Percentiles rank a stretch among this genome's conserved stretches.
Conservation (phyloP, 2,797 vertebrate genomes). For the Silurus lanzhouensis region DNA sequence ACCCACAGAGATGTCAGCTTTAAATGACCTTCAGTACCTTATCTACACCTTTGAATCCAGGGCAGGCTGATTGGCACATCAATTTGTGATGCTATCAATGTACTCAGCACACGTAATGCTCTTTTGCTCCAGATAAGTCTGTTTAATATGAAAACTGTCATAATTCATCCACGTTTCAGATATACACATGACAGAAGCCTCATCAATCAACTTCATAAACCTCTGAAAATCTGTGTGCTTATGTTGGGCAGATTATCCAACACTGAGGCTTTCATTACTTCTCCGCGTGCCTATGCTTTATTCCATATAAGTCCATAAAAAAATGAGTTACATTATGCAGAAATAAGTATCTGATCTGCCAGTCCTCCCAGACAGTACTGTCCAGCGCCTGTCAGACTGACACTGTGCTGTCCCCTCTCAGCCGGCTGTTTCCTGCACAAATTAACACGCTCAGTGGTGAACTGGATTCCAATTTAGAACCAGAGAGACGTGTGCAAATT, state of each 20-base stretch:
- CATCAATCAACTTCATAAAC: slow-evolving; percentile 72
- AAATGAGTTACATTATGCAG: slow-evolving; percentile 21
- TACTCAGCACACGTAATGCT: slow-evolving; percentile 77
- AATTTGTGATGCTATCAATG: slow-evolving; percentile 82
- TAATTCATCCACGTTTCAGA: slow-evolving; percentile 74
- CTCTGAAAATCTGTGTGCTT: slow-evolving; percentile 68
- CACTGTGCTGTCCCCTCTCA: slow-evolving; percentile 82
- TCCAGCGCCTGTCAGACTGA: slow-evolving; percentile 82
- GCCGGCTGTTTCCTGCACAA: slow-evolving; percentile 91
- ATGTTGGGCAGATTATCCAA: slow-evolving; percentile 77
- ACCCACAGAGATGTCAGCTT: slow-evolving; percentile 68
- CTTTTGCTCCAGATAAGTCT: slow-evolving; percentile 78
- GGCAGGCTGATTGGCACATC: slow-evolving; percentile 79
- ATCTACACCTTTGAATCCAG: slow-evolving; percentile 77
- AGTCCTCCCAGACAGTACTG: slow-evolving; percentile 68
- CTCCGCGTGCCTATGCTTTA: slow-evolving; percentile 32
- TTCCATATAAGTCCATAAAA: slow-evolving; percentile 46
- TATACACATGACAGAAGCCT: slow-evolving; percentile 69
- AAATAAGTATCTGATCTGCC: slow-evolving; percentile 42
- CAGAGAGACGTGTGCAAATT: slow-evolving; percentile 92
- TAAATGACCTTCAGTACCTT: slow-evolving; percentile 79
- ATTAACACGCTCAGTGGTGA: slow-evolving; percentile 99
- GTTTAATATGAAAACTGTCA: slow-evolving; percentile 84
- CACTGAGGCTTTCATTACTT: slow-evolving; percentile 67
- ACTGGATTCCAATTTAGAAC: slow-evolving; percentile 91